Percentiles rank a stretch among this genome's conserved stretches.
phyloP scores from a whole-genome alignment of 2,113 vertebrate species.

The Hepsetus odoe region DNA sequence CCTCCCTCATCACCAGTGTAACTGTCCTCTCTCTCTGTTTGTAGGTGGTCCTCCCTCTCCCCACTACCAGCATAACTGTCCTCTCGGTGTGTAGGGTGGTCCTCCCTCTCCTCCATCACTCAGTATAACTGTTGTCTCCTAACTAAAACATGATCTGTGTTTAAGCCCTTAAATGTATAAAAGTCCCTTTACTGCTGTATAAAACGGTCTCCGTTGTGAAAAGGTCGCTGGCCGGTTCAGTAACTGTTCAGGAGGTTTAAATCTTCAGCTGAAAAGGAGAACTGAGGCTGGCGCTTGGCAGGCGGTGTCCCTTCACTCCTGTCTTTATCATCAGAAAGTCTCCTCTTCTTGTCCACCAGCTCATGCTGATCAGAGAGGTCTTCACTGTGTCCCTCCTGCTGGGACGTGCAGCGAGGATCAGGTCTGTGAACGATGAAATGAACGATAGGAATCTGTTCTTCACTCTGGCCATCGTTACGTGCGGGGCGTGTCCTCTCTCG shows the following conservation, averaged over 20 bases:
- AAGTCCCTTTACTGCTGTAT: neutral
- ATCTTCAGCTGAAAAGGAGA: slow-evolving; percentile 81
- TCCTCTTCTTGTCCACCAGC: slow-evolving; percentile 78
- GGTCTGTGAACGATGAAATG: slow-evolving; percentile 89
- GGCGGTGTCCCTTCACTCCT: slow-evolving; percentile 60
- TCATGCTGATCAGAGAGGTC: slow-evolving; percentile 63
- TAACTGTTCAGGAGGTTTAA: slow-evolving; percentile 89
- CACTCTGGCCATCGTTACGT: slow-evolving; percentile 59
- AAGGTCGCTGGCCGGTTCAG: slow-evolving; percentile 61
- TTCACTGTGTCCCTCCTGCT: slow-evolving; percentile 29
- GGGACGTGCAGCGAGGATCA: slow-evolving; percentile 50
- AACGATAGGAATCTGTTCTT: slow-evolving; percentile 67
- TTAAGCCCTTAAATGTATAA: too few relatives aligned
- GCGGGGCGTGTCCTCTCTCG: slow-evolving; percentile 65
- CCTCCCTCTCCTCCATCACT: too few relatives aligned
- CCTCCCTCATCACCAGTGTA: too few relatives aligned
- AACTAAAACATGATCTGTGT: too few relatives aligned
- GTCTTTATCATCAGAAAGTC: slow-evolving; percentile 63
- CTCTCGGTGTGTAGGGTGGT: too few relatives aligned
- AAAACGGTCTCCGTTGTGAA: neutral
- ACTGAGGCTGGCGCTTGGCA: slow-evolving; percentile 76
- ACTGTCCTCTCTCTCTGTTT: too few relatives aligned
- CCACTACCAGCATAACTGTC: too few relatives aligned
- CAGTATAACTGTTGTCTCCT: too few relatives aligned
- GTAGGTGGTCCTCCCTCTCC: too few relatives aligned